Percentiles rank a stretch among this genome's conserved stretches.
Conservation (phyloP, 1,140 invertebrate genomes). For the Oryctes rhinoceros region DNA sequence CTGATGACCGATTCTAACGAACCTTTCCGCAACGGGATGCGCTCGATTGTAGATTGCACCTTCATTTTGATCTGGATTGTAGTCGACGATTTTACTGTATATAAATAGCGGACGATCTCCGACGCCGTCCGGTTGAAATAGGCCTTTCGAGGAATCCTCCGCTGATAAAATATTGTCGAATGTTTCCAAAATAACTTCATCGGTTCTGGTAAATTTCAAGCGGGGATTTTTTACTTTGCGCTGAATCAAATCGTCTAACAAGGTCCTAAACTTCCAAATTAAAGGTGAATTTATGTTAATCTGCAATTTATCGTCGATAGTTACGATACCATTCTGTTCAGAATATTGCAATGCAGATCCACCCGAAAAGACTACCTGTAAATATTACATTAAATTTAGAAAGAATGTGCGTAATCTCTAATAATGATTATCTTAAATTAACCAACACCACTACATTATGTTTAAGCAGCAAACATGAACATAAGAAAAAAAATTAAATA, state of each 20-base stretch:
- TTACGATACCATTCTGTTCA: constrained; percentile 65
- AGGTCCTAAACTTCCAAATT: constrained; percentile 68
- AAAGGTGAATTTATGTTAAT: background rate
- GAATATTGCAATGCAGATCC: constrained; percentile 72
- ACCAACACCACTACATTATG: no score
- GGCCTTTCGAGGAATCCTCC: constrained; percentile 76
- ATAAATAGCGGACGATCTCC: constrained; percentile 74
- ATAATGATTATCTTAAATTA: background rate
- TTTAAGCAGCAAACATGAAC: no score
- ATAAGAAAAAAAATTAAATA: no score
- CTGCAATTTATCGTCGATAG: constrained; percentile 61
- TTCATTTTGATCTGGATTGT: constrained; percentile 55
- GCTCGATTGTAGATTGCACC: background rate
- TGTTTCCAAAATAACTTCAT: constrained; percentile 76
- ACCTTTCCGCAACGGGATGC: background rate
- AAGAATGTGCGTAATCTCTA: constrained; percentile 51
- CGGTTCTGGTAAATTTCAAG: constrained; percentile 70
- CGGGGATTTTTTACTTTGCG: constrained; percentile 76
- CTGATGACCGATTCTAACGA: background rate
- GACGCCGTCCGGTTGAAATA: constrained; percentile 78
- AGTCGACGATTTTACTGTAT: constrained; percentile 56
- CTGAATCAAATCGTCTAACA: constrained; percentile 79
- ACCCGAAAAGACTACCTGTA: constrained; percentile 86
- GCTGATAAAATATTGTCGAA: constrained; percentile 74
- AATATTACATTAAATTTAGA: background rate